Base-by-base conservation (phyloP, 2,113 vertebrate genomes). In the Lampris megalopsis region DNA sequence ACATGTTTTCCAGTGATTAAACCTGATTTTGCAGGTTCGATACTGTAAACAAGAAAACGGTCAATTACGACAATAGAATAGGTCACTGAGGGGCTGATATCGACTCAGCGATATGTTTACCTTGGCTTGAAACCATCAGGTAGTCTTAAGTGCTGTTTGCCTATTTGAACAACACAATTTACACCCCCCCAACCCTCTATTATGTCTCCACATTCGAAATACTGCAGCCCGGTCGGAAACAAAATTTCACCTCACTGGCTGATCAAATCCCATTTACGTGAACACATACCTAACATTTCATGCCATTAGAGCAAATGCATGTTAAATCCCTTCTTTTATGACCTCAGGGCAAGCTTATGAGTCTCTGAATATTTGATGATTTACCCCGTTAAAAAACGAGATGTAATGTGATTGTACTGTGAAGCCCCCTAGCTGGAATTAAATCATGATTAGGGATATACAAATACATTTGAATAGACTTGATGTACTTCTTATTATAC, bases 1-100 rank as follows among this genome's bases (percentile, higher is more conserved):
- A 45, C 42, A 41, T 64, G 74, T 76, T 59, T 70, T 73, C 68
- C 52, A 50, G 60, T 62, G 49, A 68, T 71, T 73, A 68, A 52
- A 60, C 9, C 1, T 45, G 52, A 63, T 57, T 61, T 52, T n/a
- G 50, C 35, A 40, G 35, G 54, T 48, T 61, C 59, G 3, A 43
- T 62, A 61, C 9, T 71, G 50, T 64, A 68, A 65, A 70, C 73
- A 78, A 58, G 65, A 58, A 54, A 5, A 54, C 24, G 68, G 59
- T 76, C 68, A 57, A 73, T 71, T 71, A 60, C 60, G 63, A 61
- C 47, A 79, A 73, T 56, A 24, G 38, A 5, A 13, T 24, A 6
- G 48, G 47, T 64, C 61, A 57, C 54, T 65, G 24, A 41, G 36
- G 59, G 4, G 36, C 10, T 35, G 9, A 10, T 24, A 65, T 36